A percentile compares a stretch with the other conserved stretches of the same genome.
Conservation (phyloP, 2,797 vertebrate genomes). For the Caiman crocodilus region DNA sequence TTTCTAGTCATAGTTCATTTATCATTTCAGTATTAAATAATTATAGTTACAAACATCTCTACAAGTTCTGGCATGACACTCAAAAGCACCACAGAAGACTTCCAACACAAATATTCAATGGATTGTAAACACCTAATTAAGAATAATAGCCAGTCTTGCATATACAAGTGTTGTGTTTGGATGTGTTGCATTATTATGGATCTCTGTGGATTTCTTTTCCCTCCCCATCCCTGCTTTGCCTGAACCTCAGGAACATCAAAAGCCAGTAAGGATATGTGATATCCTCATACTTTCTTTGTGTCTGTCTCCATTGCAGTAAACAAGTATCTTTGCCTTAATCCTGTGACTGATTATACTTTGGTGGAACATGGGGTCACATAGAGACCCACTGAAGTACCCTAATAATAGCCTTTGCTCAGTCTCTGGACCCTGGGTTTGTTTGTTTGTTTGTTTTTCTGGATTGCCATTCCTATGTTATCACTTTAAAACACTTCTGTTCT, state of each 20-base stretch:
- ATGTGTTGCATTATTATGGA: neutral
- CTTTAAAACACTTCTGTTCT: neutral
- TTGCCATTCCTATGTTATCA: neutral
- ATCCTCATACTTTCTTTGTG: neutral
- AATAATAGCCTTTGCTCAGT: neutral
- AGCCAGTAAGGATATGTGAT: neutral
- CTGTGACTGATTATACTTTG: neutral
- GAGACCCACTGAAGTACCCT: neutral
- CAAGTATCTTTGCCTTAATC: accelerated
- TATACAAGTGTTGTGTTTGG: neutral
- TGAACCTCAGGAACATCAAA: neutral
- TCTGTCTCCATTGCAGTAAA: neutral
- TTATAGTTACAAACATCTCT: neutral
- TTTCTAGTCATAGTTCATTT: conserved; percentile 10
- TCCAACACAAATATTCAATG: neutral
- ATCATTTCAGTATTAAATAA: conserved; percentile 14
- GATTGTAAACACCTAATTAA: conserved; percentile 37
- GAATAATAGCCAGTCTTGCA: neutral
- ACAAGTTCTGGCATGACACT: neutral
- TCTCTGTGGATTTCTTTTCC: neutral
- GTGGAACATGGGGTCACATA: neutral
- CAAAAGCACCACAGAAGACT: conserved; percentile 24
- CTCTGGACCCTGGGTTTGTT: neutral
- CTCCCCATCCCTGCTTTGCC: neutral
- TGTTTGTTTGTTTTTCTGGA: neutral